Percentiles rank a stretch among this genome's conserved stretches.
These are phyloP conservation scores for Eidolon dupreanum DNA, from an alignment of 2,797 vertebrate species.

Conservation along the genomic window DNA sequence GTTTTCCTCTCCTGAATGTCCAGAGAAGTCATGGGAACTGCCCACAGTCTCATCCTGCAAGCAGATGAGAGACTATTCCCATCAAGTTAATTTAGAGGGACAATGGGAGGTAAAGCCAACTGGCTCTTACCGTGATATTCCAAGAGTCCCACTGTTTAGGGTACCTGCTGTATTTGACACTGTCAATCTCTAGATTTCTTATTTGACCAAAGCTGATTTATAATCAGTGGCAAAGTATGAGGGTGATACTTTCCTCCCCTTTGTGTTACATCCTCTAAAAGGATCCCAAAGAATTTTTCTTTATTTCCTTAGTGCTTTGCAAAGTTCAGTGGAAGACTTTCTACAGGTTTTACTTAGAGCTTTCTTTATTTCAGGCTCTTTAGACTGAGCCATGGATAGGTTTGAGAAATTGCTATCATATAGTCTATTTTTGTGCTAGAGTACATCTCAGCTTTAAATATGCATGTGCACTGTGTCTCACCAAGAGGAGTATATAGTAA, in stretches of 20 bases:
- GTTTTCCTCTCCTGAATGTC: background rate
- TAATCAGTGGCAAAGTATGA: background rate
- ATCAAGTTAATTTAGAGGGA: background rate
- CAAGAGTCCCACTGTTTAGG: background rate
- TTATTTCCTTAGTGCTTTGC: background rate
- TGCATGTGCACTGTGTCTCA: background rate
- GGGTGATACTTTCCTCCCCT: background rate
- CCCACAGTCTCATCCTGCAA: background rate
- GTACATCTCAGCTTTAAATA: background rate
- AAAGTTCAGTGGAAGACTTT: background rate
- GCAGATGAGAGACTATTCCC: background rate
- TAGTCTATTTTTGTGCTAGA: background rate
- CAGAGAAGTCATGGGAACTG: background rate
- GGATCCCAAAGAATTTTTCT: background rate
- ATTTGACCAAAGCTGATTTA: background rate
- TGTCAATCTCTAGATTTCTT: background rate
- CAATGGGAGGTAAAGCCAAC: background rate
- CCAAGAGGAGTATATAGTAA: background rate
- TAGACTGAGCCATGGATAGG: background rate
- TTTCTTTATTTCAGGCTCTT: background rate
- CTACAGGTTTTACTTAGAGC: background rate
- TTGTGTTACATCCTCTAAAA: background rate
- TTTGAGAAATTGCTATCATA: background rate
- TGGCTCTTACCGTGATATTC: background rate
- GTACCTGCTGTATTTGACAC: background rate